Base-by-base conservation (phyloP, 2,888 invertebrate species). In the Chloromyia formosa region DNA sequence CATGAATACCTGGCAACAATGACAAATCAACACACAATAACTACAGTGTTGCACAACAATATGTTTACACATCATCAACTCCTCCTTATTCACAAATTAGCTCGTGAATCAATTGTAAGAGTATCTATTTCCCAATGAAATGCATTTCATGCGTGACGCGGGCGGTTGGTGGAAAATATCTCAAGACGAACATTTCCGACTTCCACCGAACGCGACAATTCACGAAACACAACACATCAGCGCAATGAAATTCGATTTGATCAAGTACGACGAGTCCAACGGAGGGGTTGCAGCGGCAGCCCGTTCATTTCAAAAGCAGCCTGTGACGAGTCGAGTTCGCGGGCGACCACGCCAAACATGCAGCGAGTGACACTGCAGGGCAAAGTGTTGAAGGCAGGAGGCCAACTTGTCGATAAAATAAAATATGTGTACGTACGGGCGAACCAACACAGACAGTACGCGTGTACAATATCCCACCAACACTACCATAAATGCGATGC, bases 241-340 rank as follows among this genome's bases (percentile, higher is more conserved):
- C 49, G 49, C 49, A 49, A 49, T n/a, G 16, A 12, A n/a, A 49
- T 42, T 42, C 61, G n/a, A 27, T 18, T 64, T 20, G 3, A 16
- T 64, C 42, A 35, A 64, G 42, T 16, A 45, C 20, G 42, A 62
- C 16, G 56, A 20, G 20, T 14, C 62, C 9, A 40, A 14, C 58
- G 10, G 16, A 62, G 62, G 62, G 62, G 62, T 40, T 62, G 62
- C 62, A 10, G 40, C 40, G 40, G n/a, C 62, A 16, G 27, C n/a
- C 27, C 12, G 62, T 62, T 27, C 62, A 42, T 16, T 61, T 61
- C 7, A 61, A 61, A 18, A 56, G 56, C 20, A 10, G 16, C 53
- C 9, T 16, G 53, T 20, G 20, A 1, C 56, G 56, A 1, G 18
- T 9, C 10, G 56, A 18, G 56, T 56, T 18, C 16, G 12, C 12